Evolutionary conservation across 64 coral and sea anemone species (phyloP).

Genomic region (Dendronephthya gigantea): DNA sequence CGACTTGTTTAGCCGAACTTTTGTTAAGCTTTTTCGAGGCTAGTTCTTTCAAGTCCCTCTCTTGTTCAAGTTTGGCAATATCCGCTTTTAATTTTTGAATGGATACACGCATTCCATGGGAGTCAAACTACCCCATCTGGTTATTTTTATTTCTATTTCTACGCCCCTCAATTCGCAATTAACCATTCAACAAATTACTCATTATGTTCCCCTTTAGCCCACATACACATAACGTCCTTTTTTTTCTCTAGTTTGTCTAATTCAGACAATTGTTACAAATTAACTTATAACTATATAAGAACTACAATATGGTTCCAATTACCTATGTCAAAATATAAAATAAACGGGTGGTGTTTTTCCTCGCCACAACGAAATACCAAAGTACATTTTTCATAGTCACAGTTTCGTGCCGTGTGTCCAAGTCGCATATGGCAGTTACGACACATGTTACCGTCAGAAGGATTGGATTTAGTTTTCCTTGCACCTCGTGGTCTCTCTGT

Average conservation of each 20-base stretch:
- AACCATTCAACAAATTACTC: too few relatives aligned
- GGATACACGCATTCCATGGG: background rate
- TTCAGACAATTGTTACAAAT: too few relatives aligned
- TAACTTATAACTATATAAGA: too few relatives aligned
- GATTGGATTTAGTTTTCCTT: constrained; percentile 13
- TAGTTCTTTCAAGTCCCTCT: constrained; percentile 16
- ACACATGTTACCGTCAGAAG: constrained; percentile 33
- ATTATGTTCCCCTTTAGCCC: too few relatives aligned
- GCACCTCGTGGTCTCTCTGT: constrained; percentile 3
- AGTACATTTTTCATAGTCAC: constrained; percentile 15
- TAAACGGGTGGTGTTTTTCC: constrained; percentile 36
- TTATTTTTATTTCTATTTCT: too few relatives aligned
- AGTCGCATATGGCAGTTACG: constrained; percentile 40
- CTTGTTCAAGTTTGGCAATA: constrained; percentile 40
- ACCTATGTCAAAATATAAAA: too few relatives aligned
- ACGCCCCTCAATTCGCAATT: too few relatives aligned
- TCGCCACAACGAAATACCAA: constrained; percentile 35
- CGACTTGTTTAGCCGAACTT: constrained; percentile 30
- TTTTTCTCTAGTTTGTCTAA: too few relatives aligned
- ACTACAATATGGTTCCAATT: too few relatives aligned
- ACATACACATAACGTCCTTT: too few relatives aligned
- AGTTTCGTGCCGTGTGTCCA: constrained; percentile 34
- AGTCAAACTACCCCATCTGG: constrained; percentile 30
- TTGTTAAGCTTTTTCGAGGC: constrained; percentile 22
- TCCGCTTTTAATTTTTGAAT: constrained; percentile 28